A percentile compares a stretch with the other conserved stretches of the same genome.
Conservation (phyloP, 1,140 invertebrate genomes). For the Acromyrmex echinatior region DNA sequence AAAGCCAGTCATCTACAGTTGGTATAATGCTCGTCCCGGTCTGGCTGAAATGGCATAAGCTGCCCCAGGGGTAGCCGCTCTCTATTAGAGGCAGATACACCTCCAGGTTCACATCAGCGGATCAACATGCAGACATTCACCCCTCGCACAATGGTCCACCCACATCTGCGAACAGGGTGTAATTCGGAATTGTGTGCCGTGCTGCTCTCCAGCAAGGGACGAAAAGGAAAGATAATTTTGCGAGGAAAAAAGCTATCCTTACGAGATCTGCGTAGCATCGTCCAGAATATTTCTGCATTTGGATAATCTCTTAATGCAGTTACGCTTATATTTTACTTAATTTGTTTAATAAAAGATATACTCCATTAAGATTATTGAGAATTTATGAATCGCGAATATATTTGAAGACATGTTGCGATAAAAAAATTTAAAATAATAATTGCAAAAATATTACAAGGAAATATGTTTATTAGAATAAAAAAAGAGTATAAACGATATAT, state of each 20-base stretch:
- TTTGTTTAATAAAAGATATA: slow-evolving; percentile 20
- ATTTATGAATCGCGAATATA: neutral
- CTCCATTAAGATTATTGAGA: neutral
- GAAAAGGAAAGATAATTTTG: slow-evolving; percentile 11
- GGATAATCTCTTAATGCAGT: slow-evolving; percentile 13
- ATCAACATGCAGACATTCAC: slow-evolving; percentile 62
- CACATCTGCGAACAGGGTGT: neutral
- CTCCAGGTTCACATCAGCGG: slow-evolving; percentile 65
- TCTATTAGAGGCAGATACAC: slow-evolving; percentile 68
- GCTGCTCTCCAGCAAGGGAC: neutral
- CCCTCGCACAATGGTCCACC: slow-evolving; percentile 24
- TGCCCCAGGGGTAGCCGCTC: slow-evolving; percentile 68
- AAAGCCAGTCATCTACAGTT: slow-evolving; percentile 40
- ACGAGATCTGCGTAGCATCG: slow-evolving; percentile 21
- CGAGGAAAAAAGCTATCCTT: slow-evolving; percentile 42
- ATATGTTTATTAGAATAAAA: neutral
- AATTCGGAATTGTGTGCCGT: slow-evolving; percentile 46
- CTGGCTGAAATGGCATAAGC: slow-evolving; percentile 63
- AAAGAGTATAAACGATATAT: neutral
- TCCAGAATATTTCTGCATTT: slow-evolving; percentile 30
- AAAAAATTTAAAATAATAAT: neutral
- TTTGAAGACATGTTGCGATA: neutral
- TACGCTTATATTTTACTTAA: slow-evolving; percentile 12
- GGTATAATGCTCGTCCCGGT: slow-evolving; percentile 57
- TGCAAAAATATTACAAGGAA: neutral